Base-by-base conservation (phyloP, 2,113 vertebrate genomes). In the Chamaetylas fuelleborni region DNA sequence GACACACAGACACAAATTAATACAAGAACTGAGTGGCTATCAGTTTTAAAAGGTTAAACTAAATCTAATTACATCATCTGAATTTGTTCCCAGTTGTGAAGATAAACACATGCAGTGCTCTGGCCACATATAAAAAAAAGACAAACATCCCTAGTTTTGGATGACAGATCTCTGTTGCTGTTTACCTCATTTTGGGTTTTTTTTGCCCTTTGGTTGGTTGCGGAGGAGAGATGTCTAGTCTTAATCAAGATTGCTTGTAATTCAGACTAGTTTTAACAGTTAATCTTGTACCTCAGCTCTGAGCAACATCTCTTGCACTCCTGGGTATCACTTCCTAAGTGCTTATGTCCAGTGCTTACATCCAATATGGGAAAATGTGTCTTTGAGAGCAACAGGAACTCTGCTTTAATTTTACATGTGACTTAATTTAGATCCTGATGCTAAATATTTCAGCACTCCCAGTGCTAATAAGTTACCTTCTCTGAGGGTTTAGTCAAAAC, bases 161-260 rank as follows among this genome's bases (percentile, higher is more conserved):
- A 93, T 97, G 97, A 97, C 92, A 81, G 95, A 97, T 81, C 97
- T 97, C 96, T 97, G 34, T 18, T 78, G 60, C n/a, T 79, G 31
- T 90, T 83, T 76, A 81, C 43, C 71, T 94, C 15, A 36, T 65
- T 94, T 65, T 29, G 12, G 0, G 1, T 4, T 10, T 25, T 36
- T 77, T 40, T 6, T 25, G 8, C 20, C 1, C 24, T 76, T 86
- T 83, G 24, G 31, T 5, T 95, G 38, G 47, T 51, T 78, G 34
- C 3, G 4, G 13, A n/a, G 9, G 8, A 36, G 19, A 76, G 12
- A 19, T 25, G 14, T 33, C 25, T 45, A 60, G 28, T 81, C 34
- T 53, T 65, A 72, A 83, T 13, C 34, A 71, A 67, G 64, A 54
- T 0, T 56, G n/a, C 9, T 34, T 51, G 29, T 31, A 73, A 38